Evolutionary conservation across 2,797 vertebrate genomes (phyloP).

Genomic region (Acrossocheilus wenchowensis): DNA sequence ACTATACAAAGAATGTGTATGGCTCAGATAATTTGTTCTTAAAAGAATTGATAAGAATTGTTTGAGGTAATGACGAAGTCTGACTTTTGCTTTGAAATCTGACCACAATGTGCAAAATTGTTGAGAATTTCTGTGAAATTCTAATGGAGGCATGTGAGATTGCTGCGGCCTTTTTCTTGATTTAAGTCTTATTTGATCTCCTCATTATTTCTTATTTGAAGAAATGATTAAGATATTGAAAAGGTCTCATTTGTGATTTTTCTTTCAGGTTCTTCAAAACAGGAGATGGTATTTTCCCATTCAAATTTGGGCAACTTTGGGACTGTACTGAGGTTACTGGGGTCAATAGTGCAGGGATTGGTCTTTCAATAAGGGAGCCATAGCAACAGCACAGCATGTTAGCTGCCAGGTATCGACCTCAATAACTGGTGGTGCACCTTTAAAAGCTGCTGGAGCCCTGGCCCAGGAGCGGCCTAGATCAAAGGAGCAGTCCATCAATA

Average conservation of each 20-base stretch:
- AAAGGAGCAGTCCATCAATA: slow-evolving; percentile 63
- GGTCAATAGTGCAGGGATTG: slow-evolving; percentile 55
- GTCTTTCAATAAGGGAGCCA: slow-evolving; percentile 53
- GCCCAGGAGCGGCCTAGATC: slow-evolving; percentile 46
- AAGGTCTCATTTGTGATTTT: not conserved
- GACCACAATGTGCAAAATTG: not conserved
- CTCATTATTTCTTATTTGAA: not conserved
- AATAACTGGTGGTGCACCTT: slow-evolving; percentile 53
- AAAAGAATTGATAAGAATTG: not conserved
- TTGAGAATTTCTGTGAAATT: not conserved
- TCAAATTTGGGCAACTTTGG: slow-evolving; percentile 23
- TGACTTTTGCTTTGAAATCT: not conserved
- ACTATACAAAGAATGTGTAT: not conserved
- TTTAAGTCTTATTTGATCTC: not conserved
- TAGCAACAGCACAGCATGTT: slow-evolving; percentile 62
- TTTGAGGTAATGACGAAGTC: not conserved
- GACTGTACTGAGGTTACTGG: slow-evolving; percentile 38
- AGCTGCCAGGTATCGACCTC: slow-evolving; percentile 62
- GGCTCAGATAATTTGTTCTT: slow-evolving; percentile 5
- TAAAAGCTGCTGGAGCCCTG: slow-evolving; percentile 31
- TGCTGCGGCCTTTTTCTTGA: not conserved
- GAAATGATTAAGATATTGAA: not conserved
- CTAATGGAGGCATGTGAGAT: not conserved
- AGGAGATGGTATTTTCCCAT: not conserved
- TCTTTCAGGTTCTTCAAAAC: not conserved